These are phyloP conservation scores for Ibidorhyncha struthersii DNA, from an alignment of 2,113 vertebrate genomes.

Conservation along the genomic window DNA sequence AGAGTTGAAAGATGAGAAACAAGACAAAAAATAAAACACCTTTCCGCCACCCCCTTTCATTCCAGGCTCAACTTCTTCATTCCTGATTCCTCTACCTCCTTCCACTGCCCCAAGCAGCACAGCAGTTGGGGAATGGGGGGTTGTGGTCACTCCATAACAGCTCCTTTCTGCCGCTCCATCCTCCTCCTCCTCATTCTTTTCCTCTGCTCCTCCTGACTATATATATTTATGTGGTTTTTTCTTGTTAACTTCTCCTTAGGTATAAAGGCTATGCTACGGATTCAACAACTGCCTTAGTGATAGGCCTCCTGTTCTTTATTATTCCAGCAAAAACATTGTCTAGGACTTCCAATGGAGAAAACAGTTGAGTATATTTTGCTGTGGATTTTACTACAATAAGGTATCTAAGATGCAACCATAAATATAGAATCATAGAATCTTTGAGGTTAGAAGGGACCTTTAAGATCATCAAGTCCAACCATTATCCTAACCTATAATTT, in stretches of 20 bases:
- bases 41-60: background rate
- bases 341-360: slow-evolving; percentile 75
- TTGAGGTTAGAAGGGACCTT: too few species aligned
- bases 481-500: too few species aligned
- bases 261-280: slow-evolving; percentile 82
- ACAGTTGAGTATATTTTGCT: slow-evolving; percentile 76
- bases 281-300: slow-evolving; percentile 86
- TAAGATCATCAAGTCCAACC: too few species aligned
- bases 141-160: background rate
- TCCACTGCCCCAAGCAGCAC: background rate
- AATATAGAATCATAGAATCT: too few species aligned
- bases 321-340: slow-evolving; percentile 81
- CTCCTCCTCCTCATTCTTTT: background rate
- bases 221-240: background rate
- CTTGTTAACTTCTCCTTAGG: slow-evolving; percentile 67
- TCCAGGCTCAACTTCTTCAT: background rate
- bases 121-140: accelerated
- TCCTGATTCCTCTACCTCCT: background rate
- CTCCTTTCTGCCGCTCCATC: background rate
- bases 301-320: slow-evolving; percentile 89
- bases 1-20: background rate
- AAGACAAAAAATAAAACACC: background rate
- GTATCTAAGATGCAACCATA: background rate
- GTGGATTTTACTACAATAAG: background rate
- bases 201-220: background rate